phyloP scores from a whole-genome alignment of 2,113 vertebrate species.

The Eurystomus gularis region DNA sequence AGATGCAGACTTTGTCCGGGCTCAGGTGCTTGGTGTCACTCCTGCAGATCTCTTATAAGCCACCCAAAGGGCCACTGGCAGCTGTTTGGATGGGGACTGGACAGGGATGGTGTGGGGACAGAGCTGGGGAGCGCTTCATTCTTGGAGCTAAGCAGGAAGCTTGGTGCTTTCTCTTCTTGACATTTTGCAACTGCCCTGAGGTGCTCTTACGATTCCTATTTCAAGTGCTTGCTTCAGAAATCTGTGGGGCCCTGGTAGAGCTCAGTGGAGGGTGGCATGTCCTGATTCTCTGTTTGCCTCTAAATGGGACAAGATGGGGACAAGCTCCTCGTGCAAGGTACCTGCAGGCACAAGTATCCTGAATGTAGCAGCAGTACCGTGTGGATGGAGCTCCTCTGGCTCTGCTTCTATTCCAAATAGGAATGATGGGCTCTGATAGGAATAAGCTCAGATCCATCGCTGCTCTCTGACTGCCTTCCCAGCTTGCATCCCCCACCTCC shows the following conservation, averaged over 20 bases:
- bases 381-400: not conserved
- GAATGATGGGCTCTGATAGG: too few species aligned
- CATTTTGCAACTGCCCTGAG: not conserved
- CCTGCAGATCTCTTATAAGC: not conserved
- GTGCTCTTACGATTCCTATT: not conserved
- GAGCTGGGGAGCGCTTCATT: not conserved
- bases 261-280: not conserved
- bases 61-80: fast-evolving
- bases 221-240: not conserved
- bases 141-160: not conserved
- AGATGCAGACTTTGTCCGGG: not conserved
- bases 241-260: not conserved
- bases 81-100: not conserved
- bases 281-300: fast-evolving
- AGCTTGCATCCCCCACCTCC: not conserved
- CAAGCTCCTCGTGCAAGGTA: fast-evolving
- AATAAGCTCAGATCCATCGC: not conserved
- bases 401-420: too few species aligned
- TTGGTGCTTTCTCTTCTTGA: not conserved
- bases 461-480: not conserved
- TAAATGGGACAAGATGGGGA: not conserved
- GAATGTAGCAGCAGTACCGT: not conserved
- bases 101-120: not conserved
- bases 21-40: fast-evolving
- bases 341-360: not conserved